Conservation (phyloP, 2,113 vertebrate species). For the Perca fluviatilis region DNA sequence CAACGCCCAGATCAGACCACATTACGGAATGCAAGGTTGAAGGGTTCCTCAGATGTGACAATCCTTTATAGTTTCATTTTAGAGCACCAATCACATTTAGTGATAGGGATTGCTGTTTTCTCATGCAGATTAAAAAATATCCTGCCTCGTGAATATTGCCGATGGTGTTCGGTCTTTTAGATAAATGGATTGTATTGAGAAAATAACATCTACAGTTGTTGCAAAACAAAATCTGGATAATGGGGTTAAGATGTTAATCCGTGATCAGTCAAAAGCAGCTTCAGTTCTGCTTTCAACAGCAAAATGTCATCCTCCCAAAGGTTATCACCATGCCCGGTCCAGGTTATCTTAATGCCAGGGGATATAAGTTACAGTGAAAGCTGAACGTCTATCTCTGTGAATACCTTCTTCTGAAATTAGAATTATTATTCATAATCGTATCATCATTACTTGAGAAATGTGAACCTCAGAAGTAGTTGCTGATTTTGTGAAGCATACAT, state of each 20-base stretch:
- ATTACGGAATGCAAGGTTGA: constrained; percentile 11
- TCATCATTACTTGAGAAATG: not conserved
- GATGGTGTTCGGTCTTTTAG: not conserved
- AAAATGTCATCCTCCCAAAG: constrained; percentile 22
- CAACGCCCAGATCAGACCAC: constrained; percentile 61
- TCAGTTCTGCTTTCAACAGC: constrained; percentile 9
- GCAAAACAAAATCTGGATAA: constrained; percentile 48
- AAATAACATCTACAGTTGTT: constrained; percentile 33
- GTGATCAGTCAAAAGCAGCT: constrained; percentile 56
- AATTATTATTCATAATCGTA: not conserved
- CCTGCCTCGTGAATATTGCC: not conserved
- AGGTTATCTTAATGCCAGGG: not conserved
- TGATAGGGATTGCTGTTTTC: constrained; percentile 4
- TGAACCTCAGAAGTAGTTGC: not conserved
- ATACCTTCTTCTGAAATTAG: not conserved
- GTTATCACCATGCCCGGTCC: not conserved
- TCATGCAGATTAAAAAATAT: not conserved
- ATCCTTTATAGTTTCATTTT: not conserved
- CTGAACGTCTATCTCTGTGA: not conserved
- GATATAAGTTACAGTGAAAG: not conserved
- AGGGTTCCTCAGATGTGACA: not conserved
- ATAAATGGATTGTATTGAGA: constrained; percentile 19
- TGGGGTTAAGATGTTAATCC: constrained; percentile 52
- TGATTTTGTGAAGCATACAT: not conserved
- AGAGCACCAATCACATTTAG: not conserved